Percentiles rank a stretch among this genome's conserved stretches.
These are phyloP conservation scores for Erpornis zantholeuca DNA, from an alignment of 2,113 vertebrate species.

Conservation along the genomic window DNA sequence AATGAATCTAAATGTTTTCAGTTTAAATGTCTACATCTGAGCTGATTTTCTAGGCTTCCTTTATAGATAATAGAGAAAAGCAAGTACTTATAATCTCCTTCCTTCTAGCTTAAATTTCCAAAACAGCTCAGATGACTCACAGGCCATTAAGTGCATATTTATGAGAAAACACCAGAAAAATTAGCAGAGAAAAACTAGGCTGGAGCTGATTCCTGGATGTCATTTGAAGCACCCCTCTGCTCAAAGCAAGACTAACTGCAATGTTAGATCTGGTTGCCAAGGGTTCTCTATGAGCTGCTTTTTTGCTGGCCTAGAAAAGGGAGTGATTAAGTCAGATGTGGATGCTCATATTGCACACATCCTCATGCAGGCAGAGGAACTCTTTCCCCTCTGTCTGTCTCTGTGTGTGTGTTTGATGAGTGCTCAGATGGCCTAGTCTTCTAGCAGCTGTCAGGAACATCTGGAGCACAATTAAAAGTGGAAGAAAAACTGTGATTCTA, in stretches of 20 bases:
- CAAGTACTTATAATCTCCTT: neutral
- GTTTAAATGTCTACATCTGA: neutral
- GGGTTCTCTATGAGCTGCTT: neutral
- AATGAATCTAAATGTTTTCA: neutral
- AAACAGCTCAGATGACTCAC: neutral
- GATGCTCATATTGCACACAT: neutral
- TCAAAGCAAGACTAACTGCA: neutral
- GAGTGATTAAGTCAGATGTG: neutral
- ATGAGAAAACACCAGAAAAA: neutral
- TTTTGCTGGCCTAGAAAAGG: neutral
- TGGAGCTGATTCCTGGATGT: neutral
- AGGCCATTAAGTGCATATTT: neutral
- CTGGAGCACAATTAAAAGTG: neutral
- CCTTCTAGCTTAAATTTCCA: neutral
- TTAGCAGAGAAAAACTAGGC: neutral
- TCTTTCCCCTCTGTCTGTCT: neutral
- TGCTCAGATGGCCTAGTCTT: neutral
- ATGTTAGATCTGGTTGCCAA: neutral
- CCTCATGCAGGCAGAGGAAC: neutral
- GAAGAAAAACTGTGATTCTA: neutral
- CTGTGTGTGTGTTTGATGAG: neutral
- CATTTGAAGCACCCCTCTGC: neutral
- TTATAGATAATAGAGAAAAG: neutral
- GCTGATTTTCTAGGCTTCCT: neutral
- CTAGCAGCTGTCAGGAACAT: neutral